Base-by-base conservation (phyloP, 2,888 invertebrate species). In the Silvanus unidentatus region DNA sequence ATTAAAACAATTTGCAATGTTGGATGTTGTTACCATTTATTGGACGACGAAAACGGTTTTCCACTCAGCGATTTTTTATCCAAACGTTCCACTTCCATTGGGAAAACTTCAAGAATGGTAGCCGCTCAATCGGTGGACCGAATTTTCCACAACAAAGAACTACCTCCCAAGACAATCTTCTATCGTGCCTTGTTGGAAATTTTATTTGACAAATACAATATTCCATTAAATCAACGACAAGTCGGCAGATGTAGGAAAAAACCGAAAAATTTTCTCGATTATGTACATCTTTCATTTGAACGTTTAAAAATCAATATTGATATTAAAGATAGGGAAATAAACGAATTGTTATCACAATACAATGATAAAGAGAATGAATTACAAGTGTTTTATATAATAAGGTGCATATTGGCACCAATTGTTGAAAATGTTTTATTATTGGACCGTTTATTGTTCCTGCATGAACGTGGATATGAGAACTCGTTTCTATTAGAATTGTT, bases 1-100 rank as follows among this genome's bases (percentile, higher is more conserved):
- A 75, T 83, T 0, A 74, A 73, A 45, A 76, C 80, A 0, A 65
- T 93, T 1, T 84, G 88, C 59, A 86, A 86, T 63, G 86, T 95
- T 29, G 90, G 92, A 0, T 96, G 95, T 66, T 95, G 95, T 65
- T 94, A 93, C 72, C 90, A 95, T 69, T 75, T 88, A 1, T 70
- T 95, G 13, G 77, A 76, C 1, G 87, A 88, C 59, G 66, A 73
- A 49, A 76, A 70, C 55, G 68, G 69, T 28, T 15, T 15, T 16
- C 72, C 88, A 71, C 84, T 86, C 35, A 56, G 73, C 2, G 77
- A 74, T 69, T 69, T 88, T 34, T 73, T 65, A 59, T 69, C 75
- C 53, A 69, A 69, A 43, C 66, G 73, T 32, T 71, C 75, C 50
- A 58, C 55, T 32, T 32, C 32, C n/a, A 63, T 91, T 9, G 86